phyloP scores from a whole-genome alignment of 53 echinoderm and acorn worm genomes.

The Patiria pectinifera region DNA sequence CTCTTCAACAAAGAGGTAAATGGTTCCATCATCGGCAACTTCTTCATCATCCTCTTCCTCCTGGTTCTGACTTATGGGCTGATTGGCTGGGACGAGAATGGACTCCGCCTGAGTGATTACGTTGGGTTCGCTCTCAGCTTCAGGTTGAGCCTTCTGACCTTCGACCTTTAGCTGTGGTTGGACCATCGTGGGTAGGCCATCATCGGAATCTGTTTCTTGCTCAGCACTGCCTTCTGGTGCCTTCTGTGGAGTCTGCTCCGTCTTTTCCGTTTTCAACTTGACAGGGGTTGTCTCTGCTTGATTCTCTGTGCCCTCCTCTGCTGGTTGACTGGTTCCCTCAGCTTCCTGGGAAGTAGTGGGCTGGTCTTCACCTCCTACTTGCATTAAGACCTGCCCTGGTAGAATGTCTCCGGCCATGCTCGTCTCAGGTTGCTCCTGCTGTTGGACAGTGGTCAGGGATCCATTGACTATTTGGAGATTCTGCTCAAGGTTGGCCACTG shows the following conservation, averaged over 20 bases:
- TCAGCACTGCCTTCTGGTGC: background rate
- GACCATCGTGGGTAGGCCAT: slow-evolving; percentile 52
- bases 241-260: slow-evolving; percentile 55
- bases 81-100: slow-evolving; percentile 60
- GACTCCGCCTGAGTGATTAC: slow-evolving; percentile 54
- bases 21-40: slow-evolving; percentile 91
- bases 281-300: slow-evolving; percentile 23
- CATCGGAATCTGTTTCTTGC: slow-evolving; percentile 44
- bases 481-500: slow-evolving; percentile 76
- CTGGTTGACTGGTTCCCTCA: slow-evolving; percentile 21
- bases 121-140: slow-evolving; percentile 41
- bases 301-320: slow-evolving; percentile 19
- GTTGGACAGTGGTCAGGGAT: slow-evolving; percentile 77
- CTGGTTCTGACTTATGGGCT: slow-evolving; percentile 38
- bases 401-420: slow-evolving; percentile 32
- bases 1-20: slow-evolving; percentile 99
- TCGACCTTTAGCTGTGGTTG: slow-evolving; percentile 34
- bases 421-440: slow-evolving; percentile 41
- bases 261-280: slow-evolving; percentile 49
- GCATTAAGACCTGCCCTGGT: slow-evolving; percentile 81
- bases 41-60: slow-evolving; percentile 74
- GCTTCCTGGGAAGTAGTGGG: slow-evolving; percentile 11
- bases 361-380: slow-evolving; percentile 61
- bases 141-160: slow-evolving; percentile 23
- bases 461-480: slow-evolving; percentile 95